These are phyloP conservation scores for Chaetogeoica ovagalla DNA, from an alignment of 2,888 invertebrate species.

Conservation along the genomic window DNA sequence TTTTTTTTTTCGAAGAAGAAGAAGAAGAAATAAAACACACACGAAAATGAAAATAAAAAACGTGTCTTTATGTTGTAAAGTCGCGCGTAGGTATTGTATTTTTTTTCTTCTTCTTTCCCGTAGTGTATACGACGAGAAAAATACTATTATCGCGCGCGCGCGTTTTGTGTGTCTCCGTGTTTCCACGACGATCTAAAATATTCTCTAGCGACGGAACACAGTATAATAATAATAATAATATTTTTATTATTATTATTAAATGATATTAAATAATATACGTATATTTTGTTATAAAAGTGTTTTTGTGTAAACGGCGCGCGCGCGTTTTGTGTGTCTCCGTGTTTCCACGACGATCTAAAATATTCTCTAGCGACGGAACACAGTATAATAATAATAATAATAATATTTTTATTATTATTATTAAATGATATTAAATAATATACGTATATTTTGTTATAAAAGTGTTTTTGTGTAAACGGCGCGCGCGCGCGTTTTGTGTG, in stretches of 20 bases:
- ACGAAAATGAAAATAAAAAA: constrained; percentile 1
- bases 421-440: neutral
- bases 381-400: constrained; percentile 7
- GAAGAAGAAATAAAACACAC: too few species aligned
- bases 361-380: too few species aligned
- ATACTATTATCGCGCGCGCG: neutral
- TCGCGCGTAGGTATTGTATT: neutral
- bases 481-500: neutral
- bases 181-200: too few species aligned
- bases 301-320: neutral
- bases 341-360: too few species aligned
- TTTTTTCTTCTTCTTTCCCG: too few species aligned
- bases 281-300: too few species aligned
- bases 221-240: neutral
- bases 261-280: neutral
- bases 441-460: too few species aligned
- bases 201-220: too few species aligned
- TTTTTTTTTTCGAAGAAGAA: too few species aligned
- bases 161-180: neutral
- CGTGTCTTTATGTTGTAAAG: constrained; percentile 31
- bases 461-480: neutral
- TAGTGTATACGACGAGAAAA: neutral
- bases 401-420: neutral
- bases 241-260: neutral
- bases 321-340: neutral